Evolutionary conservation across 2,113 vertebrate species (phyloP).

Genomic region (Dasyurus viverrinus): DNA sequence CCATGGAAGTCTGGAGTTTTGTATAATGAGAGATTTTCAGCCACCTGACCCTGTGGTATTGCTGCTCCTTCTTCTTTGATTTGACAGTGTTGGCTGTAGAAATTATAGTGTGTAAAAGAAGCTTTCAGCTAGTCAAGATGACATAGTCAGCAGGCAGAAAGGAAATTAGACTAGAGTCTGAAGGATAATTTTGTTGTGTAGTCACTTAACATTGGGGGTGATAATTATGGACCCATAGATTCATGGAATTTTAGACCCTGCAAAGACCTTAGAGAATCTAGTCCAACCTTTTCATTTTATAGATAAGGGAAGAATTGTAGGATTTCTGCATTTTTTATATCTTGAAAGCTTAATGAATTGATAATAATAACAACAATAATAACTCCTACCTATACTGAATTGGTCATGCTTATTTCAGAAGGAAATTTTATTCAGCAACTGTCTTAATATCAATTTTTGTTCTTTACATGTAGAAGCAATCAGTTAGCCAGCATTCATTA

Average conservation of each 20-base stretch:
- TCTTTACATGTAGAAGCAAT: neutral
- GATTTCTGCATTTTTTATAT: neutral
- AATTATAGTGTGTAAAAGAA: neutral
- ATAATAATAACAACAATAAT: no score
- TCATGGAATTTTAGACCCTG: neutral
- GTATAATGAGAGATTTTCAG: neutral
- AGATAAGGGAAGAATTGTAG: neutral
- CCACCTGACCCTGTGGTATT: neutral
- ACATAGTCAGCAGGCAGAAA: neutral
- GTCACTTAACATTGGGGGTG: neutral
- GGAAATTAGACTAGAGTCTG: neutral
- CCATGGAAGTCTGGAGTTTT: neutral
- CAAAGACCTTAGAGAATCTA: neutral
- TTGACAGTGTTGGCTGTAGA: neutral
- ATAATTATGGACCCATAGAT: neutral
- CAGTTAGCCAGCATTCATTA: neutral
- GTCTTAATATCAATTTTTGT: neutral
- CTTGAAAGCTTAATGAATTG: neutral
- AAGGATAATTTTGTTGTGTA: neutral
- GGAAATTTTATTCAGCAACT: neutral
- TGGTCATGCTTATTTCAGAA: neutral
- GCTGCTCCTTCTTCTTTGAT: neutral
- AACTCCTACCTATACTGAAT: neutral
- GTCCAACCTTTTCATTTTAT: neutral
- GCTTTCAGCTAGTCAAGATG: neutral